Base-by-base conservation (phyloP, 2,797 vertebrate species). In the Smutsia gigantea region DNA sequence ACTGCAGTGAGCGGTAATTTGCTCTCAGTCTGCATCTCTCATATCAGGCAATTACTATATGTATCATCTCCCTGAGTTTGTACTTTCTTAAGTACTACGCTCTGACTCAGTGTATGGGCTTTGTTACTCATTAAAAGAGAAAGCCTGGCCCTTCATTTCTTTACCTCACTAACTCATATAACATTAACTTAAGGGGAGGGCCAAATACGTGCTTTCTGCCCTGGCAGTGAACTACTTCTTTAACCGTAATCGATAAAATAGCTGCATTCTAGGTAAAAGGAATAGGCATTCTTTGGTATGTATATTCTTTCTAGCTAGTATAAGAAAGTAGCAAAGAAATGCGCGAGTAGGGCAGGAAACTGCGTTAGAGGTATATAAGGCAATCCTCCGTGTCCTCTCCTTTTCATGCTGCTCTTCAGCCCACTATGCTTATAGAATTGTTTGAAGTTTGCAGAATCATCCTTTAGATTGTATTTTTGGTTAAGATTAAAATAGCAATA, bases 61-160 rank as follows among this genome's bases (percentile, higher is more conserved):
- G 66, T 81, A 37, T 92, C 93, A 74, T 85, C 42, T 63, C 39
- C 71, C 75, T 14, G 66, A 84, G 78, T 94, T 93, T 75, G 84
- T 81, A 74, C 94, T 95, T 90, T 81, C 59, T 75, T n/a, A 46
- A 17, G 34, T 12, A 34, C 66, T 29, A 23, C 4, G 17, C 78
- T 55, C 63, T 57, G 71, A 72, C 64, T 87, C 42, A 2, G 85
- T 18, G 77, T 84, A 27, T 68, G 39, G 27, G 34, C 72, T 81
- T 75, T 46, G 19, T 37, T 61, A 34, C n/a, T 84, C 90, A 95
- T 93, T 82, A 64, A 57, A 90, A 92, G 79, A 71, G 89, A 92
- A 84, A 95, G 75, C 64, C 75, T 59, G 72, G 13, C 39, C 61
- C 9, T 72, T 55, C 37, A 1, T 87, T 75, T 37, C 53, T 91